phyloP scores from a whole-genome alignment of 2,113 vertebrate species.

The Elgaria multicarinata region DNA sequence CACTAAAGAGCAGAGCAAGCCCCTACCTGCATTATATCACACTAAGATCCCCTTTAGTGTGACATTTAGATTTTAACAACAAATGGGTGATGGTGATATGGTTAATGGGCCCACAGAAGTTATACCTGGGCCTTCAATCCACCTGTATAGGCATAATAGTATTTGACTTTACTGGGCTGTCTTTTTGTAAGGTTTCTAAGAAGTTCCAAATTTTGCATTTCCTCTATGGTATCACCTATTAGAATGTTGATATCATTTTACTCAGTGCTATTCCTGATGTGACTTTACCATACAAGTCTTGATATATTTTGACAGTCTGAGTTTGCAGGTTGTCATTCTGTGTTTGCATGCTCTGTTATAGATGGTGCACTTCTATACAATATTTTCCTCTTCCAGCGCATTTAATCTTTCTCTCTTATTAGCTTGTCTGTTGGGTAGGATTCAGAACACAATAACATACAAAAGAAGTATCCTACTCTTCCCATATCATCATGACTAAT shows the following conservation, averaged over 20 bases:
- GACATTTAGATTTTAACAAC: too few relatives aligned
- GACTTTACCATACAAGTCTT: neutral
- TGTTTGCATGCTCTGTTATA: neutral
- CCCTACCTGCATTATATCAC: neutral
- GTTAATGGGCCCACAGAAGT: neutral
- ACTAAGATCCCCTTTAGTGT: neutral
- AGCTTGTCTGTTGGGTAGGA: neutral
- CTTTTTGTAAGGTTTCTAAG: neutral
- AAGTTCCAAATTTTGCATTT: neutral
- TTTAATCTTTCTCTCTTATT: neutral
- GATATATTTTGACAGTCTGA: conserved; percentile 6
- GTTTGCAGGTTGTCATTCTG: conserved; percentile 15
- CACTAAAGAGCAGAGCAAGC: neutral
- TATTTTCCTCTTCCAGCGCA: too few relatives aligned
- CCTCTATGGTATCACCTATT: neutral
- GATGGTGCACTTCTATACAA: neutral
- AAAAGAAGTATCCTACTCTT: neutral
- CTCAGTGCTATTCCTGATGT: neutral
- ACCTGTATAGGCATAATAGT: neutral
- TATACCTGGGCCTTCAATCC: neutral
- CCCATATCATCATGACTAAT: too few relatives aligned
- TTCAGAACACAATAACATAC: neutral
- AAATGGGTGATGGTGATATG: too few relatives aligned
- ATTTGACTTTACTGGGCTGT: neutral
- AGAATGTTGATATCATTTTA: neutral